A percentile compares a stretch with the other conserved stretches of the same genome.
Evolutionary conservation across 2,797 vertebrate genomes (phyloP).

Genomic region (Rhinichthys osculus): DNA sequence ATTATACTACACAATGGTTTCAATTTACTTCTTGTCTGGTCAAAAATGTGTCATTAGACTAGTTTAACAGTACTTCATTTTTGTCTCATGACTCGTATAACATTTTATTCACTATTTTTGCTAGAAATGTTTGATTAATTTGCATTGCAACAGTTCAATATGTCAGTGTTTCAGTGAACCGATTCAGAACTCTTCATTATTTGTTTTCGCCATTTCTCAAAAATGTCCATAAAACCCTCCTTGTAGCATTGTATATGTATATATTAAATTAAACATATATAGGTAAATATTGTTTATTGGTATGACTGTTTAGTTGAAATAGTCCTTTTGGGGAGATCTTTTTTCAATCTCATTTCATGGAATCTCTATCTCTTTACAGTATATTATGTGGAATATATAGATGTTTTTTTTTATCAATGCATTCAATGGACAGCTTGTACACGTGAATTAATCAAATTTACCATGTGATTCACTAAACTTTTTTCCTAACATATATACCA

Average conservation of each 20-base stretch:
- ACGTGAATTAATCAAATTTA: background rate
- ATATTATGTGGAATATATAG: background rate
- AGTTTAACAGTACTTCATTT: background rate
- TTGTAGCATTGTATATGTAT: background rate
- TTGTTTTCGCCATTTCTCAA: background rate
- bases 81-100: background rate
- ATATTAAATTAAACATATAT: background rate
- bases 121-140: background rate
- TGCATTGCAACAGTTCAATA: background rate
- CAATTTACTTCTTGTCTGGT: background rate
- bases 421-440: background rate
- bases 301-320: background rate
- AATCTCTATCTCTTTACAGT: background rate
- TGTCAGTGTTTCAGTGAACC: background rate
- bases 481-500: background rate
- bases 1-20: background rate
- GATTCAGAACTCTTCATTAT: background rate
- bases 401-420: background rate
- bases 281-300: background rate
- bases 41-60: background rate
- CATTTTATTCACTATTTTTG: background rate
- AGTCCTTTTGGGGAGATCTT: background rate
- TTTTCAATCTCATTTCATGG: background rate
- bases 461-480: background rate
- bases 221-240: background rate